Conservation (phyloP, 2,113 vertebrate species). For the Piliocolobus tephrosceles region DNA sequence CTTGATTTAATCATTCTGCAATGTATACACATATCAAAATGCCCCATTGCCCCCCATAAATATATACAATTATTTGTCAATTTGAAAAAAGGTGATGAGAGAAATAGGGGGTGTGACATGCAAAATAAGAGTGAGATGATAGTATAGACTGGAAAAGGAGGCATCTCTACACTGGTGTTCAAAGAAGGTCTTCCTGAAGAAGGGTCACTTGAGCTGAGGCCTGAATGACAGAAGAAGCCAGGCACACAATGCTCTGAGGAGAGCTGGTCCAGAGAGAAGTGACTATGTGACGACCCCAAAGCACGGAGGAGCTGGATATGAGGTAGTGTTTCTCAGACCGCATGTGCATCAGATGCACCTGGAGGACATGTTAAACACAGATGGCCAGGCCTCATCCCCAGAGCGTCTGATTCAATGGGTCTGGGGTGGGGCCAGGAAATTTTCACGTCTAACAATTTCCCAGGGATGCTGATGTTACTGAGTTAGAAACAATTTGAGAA, state of each 20-base stretch:
- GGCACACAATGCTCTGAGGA: background rate
- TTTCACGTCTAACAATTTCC: background rate
- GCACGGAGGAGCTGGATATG: background rate
- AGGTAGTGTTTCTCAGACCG: background rate
- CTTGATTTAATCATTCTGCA: background rate
- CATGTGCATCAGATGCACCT: background rate
- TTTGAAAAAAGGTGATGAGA: background rate
- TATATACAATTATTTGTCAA: background rate
- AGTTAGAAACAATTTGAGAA: background rate
- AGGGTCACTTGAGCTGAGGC: background rate
- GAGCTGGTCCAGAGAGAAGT: too few relatives aligned
- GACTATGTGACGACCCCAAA: background rate
- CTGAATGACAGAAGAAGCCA: background rate
- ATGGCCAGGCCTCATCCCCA: fast-evolving
- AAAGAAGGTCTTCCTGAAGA: background rate
- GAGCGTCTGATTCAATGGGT: background rate
- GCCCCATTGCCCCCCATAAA: background rate
- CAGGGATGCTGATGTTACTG: background rate
- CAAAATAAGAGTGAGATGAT: background rate
- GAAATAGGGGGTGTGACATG: background rate
- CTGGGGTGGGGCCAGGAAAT: background rate
- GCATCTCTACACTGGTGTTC: background rate
- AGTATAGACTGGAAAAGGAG: background rate
- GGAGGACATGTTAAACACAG: background rate
- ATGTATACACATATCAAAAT: background rate